A percentile compares a stretch with the other conserved stretches of the same genome.
Conservation (phyloP, 2,888 invertebrate genomes). For the Hesperia comma region DNA sequence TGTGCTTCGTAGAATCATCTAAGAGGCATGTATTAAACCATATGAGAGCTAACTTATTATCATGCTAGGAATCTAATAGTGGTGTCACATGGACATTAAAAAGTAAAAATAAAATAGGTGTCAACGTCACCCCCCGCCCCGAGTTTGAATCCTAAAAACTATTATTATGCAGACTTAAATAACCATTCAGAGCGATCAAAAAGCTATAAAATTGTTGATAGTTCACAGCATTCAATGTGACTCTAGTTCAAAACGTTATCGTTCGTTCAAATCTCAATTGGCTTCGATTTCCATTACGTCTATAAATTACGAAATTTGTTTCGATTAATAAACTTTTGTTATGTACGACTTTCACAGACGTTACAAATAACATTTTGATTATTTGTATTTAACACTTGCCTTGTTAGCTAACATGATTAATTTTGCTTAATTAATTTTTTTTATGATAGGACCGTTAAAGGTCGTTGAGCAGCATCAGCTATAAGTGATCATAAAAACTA, state of each 20-base stretch:
- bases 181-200: neutral
- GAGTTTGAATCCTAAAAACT: neutral
- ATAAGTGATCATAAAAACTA: too few species aligned
- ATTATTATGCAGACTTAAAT: too few species aligned
- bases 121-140: too few species aligned
- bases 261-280: slow-evolving; percentile 10
- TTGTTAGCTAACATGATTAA: neutral
- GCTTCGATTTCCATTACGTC: slow-evolving; percentile 5
- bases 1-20: slow-evolving; percentile 4
- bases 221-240: neutral
- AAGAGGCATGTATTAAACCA: slow-evolving; percentile 4
- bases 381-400: neutral
- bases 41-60: slow-evolving; percentile 1
- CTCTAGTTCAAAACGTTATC: slow-evolving; percentile 6
- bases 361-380: neutral
- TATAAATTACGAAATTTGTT: slow-evolving; percentile 8
- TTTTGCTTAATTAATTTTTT: neutral
- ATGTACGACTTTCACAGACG: neutral
- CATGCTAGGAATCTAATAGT: neutral
- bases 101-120: neutral
- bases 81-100: neutral
- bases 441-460: too few species aligned
- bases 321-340: neutral
- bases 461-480: too few species aligned
- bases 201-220: neutral